These are phyloP conservation scores for Eristalinus sepulchralis DNA, from an alignment of 2,888 invertebrate genomes.

Conservation along the genomic window DNA sequence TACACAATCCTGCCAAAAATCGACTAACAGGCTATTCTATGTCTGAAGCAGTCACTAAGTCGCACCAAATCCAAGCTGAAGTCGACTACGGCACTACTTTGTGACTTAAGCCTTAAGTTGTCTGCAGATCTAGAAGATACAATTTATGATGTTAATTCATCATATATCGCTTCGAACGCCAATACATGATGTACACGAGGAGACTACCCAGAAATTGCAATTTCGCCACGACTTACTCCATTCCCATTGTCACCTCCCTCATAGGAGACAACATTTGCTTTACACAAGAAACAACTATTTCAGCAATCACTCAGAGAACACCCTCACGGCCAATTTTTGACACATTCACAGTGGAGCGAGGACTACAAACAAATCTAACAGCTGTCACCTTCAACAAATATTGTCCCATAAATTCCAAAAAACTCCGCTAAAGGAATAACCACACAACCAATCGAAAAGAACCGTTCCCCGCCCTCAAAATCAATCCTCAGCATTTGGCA, in stretches of 20 bases:
- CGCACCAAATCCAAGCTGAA: too few species aligned
- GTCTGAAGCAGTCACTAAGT: too few species aligned
- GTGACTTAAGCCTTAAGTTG: too few species aligned
- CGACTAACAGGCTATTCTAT: too few species aligned
- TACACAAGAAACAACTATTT: not conserved
- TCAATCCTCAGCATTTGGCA: not conserved
- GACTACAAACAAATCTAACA: constrained; percentile 26
- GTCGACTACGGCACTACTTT: too few species aligned
- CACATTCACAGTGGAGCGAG: not conserved
- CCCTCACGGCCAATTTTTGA: not conserved
- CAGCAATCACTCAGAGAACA: not conserved
- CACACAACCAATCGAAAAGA: not conserved
- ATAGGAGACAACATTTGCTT: not conserved
- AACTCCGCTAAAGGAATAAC: not conserved
- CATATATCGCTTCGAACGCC: too few species aligned
- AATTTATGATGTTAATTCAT: too few species aligned
- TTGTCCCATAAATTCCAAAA: constrained; percentile 51
- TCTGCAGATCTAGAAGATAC: too few species aligned
- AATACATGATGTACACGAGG: too few species aligned
- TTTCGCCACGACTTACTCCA: too few species aligned
- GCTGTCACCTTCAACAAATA: constrained; percentile 48
- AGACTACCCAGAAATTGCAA: too few species aligned
- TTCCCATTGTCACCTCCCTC: not conserved
- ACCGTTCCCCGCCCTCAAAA: not conserved
- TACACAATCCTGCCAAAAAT: too few species aligned